Evolutionary conservation across 2,113 vertebrate species (phyloP).

Genomic region (Perca schrenkii): DNA sequence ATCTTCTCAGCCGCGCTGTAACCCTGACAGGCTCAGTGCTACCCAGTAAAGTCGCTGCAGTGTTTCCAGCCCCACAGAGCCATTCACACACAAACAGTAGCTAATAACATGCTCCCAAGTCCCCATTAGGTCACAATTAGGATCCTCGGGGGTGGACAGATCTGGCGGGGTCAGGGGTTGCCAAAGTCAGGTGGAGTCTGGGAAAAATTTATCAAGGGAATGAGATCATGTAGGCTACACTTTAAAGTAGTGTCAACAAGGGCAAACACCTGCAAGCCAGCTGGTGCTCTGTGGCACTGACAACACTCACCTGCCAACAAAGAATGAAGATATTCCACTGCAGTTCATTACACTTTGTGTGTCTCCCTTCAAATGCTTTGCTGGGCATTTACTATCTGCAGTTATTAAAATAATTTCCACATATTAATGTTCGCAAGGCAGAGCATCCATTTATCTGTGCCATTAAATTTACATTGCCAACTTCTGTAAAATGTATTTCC

Average conservation of each 20-base stretch:
- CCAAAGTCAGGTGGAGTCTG: constrained; percentile 84
- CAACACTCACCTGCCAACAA: constrained; percentile 79
- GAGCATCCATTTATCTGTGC: constrained; percentile 74
- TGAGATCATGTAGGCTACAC: constrained; percentile 83
- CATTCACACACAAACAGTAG: constrained; percentile 56
- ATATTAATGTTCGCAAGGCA: constrained; percentile 59
- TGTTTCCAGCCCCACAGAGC: constrained; percentile 31
- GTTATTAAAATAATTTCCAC: constrained; percentile 61
- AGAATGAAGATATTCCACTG: constrained; percentile 47
- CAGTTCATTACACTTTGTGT: constrained; percentile 33
- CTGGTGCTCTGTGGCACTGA: constrained; percentile 71
- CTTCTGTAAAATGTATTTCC: constrained; percentile 79
- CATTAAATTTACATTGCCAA: constrained; percentile 80
- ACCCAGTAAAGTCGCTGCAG: constrained; percentile 37
- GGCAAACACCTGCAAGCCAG: constrained; percentile 86
- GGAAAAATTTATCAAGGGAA: constrained; percentile 86
- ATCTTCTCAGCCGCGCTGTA: constrained; percentile 36
- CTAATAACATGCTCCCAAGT: constrained; percentile 58
- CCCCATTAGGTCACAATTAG: constrained; percentile 80
- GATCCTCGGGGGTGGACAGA: constrained; percentile 69
- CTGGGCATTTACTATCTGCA: constrained; percentile 56
- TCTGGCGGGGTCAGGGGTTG: constrained; percentile 82
- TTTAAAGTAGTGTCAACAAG: constrained; percentile 87
- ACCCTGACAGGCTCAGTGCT: constrained; percentile 31
- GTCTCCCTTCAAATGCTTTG: constrained; percentile 29